Percentiles rank a stretch among this genome's conserved stretches.
These are phyloP conservation scores for Acrocephalus kingi DNA, from an alignment of 2,113 vertebrate species.

Conservation along the genomic window DNA sequence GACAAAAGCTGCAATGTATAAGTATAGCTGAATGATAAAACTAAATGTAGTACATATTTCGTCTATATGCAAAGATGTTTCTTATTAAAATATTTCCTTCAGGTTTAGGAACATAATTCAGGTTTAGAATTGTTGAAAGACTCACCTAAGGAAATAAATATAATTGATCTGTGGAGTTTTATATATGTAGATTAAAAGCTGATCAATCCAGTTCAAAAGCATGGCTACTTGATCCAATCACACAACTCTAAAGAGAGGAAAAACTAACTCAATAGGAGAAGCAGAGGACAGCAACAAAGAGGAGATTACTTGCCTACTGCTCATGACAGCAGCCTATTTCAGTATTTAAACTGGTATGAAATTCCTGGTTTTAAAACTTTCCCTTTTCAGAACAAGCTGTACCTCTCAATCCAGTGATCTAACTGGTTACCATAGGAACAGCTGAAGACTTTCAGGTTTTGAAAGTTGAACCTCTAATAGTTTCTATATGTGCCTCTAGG, in stretches of 20 bases:
- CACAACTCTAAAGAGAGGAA: background rate
- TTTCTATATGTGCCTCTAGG: background rate
- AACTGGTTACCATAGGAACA: slow-evolving; percentile 32
- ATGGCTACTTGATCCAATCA: background rate
- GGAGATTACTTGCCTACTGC: background rate
- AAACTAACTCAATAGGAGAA: background rate
- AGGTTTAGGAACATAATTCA: background rate
- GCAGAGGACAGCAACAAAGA: background rate
- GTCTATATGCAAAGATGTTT: background rate
- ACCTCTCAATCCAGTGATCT: background rate
- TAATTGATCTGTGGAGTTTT: background rate
- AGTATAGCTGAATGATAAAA: slow-evolving; percentile 18
- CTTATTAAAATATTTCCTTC: background rate
- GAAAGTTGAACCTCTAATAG: slow-evolving; percentile 14
- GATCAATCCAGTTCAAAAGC: background rate
- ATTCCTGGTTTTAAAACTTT: background rate
- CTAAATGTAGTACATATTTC: background rate
- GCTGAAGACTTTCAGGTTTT: background rate
- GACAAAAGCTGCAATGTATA: background rate
- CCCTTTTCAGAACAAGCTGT: background rate
- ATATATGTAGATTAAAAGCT: background rate
- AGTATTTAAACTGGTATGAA: background rate
- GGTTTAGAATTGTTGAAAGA: background rate
- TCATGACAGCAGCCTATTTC: background rate
- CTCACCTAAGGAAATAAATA: background rate